Base-by-base conservation (phyloP, 2,113 vertebrate species). In the Hippocampus zosterae region DNA sequence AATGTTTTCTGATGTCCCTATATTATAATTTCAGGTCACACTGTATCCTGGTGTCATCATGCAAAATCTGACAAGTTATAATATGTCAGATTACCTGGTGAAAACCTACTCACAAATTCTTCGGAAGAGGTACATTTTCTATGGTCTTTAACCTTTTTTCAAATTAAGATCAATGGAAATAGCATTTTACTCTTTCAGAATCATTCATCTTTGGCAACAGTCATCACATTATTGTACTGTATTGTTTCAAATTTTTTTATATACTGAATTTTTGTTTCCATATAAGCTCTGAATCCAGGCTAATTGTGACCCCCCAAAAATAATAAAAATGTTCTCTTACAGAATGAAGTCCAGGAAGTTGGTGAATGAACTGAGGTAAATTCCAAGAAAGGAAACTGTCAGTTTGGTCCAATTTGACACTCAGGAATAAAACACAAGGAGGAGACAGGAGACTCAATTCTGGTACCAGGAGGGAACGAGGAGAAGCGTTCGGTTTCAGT, bases 21-120 rank as follows among this genome's bases (percentile, higher is more conserved):
- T 48, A 6, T 15, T 1, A 52, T 56, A 10, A 21, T 52, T 66
- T 72, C 72, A 93, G 92, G 84, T 89, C 0, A 90, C 84, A 71
- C 88, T 87, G 55, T 23, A 68, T 11, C 92, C 91, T 29, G 92
- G 92, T 18, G 96, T 98, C 78, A 81, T 93, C 73, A 93, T 99
- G 55, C 96, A 97, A 88, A 96, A 98, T 75, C 84, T 99, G 83
- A 98, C 97, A 0, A 93, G 91, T 27, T 94, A 94, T 68, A 98
- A 99, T 78, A 91, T 99, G 82, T 96, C 96, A 0, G 97, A 99
- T 88, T 98, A 99, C 73, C 92, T 99, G 68, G 94, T 97, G 78
- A 99, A 99, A 92, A 99, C 96, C 0, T 99, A 99, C 0, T 88
- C 91, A 0, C 94, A 96, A 89, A 97, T 98, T 85, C 93, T 99